phyloP scores from a whole-genome alignment of 1,140 invertebrate genomes.

The Apis laboriosa region DNA sequence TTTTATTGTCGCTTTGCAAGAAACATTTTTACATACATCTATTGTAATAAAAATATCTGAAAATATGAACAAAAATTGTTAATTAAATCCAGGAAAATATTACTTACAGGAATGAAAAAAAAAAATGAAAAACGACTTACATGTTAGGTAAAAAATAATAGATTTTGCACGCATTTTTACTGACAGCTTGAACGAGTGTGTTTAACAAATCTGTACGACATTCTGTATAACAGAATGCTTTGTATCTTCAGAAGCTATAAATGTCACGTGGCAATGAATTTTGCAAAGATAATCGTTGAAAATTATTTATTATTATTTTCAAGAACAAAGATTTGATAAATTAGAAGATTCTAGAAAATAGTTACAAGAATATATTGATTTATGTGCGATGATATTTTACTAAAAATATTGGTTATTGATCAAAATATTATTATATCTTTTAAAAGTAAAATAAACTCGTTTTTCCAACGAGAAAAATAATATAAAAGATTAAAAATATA shows the following conservation, averaged over 20 bases:
- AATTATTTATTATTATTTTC: slow-evolving; percentile 26
- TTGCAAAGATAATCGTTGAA: not conserved
- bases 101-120: not conserved
- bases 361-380: slow-evolving; percentile 1
- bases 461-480: too few species aligned
- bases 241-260: slow-evolving; percentile 12
- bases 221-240: not conserved
- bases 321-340: not conserved
- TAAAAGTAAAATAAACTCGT: too few species aligned
- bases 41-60: not conserved
- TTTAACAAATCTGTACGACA: slow-evolving; percentile 20
- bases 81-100: not conserved
- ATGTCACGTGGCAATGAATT: slow-evolving; percentile 11
- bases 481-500: too few species aligned
- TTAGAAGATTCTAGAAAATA: not conserved
- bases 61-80: not conserved
- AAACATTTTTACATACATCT: not conserved
- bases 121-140: slow-evolving; percentile 24
- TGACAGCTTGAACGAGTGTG: not conserved
- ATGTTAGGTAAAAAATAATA: slow-evolving; percentile 40
- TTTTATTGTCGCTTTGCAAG: slow-evolving; percentile 33
- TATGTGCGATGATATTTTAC: not conserved
- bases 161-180: slow-evolving; percentile 47
- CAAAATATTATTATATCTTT: too few species aligned
- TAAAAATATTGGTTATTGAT: too few species aligned